Evolutionary conservation across 2,797 vertebrate species (phyloP), one percentile per base, ranked within the genome.

Genomic region (Lutjanus campechanus): DNA sequence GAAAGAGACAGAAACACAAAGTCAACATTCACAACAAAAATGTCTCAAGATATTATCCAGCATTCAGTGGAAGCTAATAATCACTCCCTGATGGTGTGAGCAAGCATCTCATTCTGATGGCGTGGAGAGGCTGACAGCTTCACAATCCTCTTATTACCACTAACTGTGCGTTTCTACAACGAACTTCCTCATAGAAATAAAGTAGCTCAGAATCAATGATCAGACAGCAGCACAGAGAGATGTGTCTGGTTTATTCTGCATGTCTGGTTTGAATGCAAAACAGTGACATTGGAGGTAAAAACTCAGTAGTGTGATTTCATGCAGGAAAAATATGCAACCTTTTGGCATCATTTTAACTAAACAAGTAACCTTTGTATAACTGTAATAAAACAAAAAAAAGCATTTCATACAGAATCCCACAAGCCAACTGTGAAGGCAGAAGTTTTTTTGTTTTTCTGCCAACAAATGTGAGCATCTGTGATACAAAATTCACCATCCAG

Each of bases 211-310:
- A 75, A 46, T 76, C 72, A 50, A 61, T 56, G 79, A 84, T 76
- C 76, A 79, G 77, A 75, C 76, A 4, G 63, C 43, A 5, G 77
- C 73, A 43, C 60, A 17, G 75, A 76, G 70, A 76, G 70, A 78
- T 5, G 25, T 62, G 82, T 78, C 79, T 78, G 62, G 2, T 76
- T 73, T 29, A 79, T 73, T 86, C 88, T 77, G 84, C 76, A 67
- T 25, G 85, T 81, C 79, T 85, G 77, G 70, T 11, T 47, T 63
- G 49, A 56, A 88, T 84, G 81, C 71, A 83, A 86, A 91, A 69
- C 80, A 76, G 56, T 13, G 47, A 55, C 17, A 41, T 15, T 22
- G 25, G 64, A 61, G 60, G 41, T 22, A 60, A 81, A 82, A 78
- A 80, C 60, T 20, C 75, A 61, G 36, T 0, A 16, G 60, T 79